Percentiles rank a stretch among this genome's conserved stretches.
These are phyloP conservation scores for Trialeurodes vaporariorum DNA, from an alignment of 1,140 invertebrate genomes.

Conservation along the genomic window DNA sequence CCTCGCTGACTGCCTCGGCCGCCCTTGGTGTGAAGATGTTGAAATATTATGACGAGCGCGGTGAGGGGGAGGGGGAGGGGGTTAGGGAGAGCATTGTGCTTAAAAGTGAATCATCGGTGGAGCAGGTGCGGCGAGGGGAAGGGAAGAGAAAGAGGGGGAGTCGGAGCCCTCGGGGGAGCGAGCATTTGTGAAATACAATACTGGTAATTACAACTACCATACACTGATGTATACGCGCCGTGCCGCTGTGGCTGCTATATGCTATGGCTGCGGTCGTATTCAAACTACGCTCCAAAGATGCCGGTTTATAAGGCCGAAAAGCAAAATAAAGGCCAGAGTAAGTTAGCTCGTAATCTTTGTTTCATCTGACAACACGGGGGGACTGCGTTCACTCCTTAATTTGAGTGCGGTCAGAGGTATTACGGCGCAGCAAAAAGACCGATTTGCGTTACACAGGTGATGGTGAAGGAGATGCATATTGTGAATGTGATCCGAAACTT, in stretches of 20 bases:
- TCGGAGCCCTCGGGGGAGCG: neutral
- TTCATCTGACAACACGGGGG: too few relatives aligned
- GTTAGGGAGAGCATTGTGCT: neutral
- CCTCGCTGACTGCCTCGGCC: neutral
- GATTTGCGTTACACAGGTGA: too few relatives aligned
- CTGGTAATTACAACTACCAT: neutral
- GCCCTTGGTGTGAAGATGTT: neutral
- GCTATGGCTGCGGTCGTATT: too few relatives aligned
- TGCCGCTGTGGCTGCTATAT: too few relatives aligned
- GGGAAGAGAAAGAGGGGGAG: neutral
- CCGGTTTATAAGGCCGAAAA: too few relatives aligned
- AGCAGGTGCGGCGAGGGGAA: neutral
- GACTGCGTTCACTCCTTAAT: neutral
- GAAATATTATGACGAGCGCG: neutral
- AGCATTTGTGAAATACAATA: slow-evolving; percentile 1
- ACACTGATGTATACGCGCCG: neutral
- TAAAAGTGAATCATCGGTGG: neutral
- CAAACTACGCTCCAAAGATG: too few relatives aligned
- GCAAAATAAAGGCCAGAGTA: too few relatives aligned
- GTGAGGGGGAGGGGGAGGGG: neutral
- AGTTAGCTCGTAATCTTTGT: too few relatives aligned
- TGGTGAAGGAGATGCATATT: too few relatives aligned
- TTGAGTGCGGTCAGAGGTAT: neutral
- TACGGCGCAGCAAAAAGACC: neutral
- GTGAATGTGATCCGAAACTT: too few relatives aligned